These are phyloP conservation scores for Carduelis carduelis DNA, from an alignment of 2,797 vertebrate species.

Conservation along the genomic window DNA sequence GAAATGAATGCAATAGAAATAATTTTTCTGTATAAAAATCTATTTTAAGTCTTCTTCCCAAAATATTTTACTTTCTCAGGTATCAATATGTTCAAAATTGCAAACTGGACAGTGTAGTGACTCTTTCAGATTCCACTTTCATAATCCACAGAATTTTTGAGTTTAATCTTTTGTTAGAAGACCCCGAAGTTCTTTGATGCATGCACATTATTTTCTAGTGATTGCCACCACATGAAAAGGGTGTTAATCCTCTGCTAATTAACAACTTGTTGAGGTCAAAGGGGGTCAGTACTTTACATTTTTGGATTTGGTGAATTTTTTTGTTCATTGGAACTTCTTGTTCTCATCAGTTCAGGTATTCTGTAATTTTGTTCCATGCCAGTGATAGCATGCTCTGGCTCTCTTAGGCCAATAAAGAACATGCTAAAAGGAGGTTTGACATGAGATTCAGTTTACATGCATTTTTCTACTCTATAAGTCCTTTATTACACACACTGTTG, in stretches of 20 bases:
- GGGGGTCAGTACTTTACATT: not conserved
- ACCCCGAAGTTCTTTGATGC: not conserved
- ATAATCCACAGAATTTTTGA: not conserved
- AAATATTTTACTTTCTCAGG: not conserved
- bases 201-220: slow-evolving; percentile 38
- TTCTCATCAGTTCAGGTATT: not conserved
- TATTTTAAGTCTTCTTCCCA: not conserved
- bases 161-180: slow-evolving; percentile 14
- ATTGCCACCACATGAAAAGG: slow-evolving; percentile 8
- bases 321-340: not conserved
- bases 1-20: not conserved
- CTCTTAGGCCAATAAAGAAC: not conserved
- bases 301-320: slow-evolving; percentile 45
- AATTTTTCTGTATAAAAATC: not conserved
- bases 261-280: slow-evolving; percentile 10
- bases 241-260: slow-evolving; percentile 58
- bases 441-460: not conserved
- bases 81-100: not conserved
- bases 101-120: not conserved
- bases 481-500: not conserved
- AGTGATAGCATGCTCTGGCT: not conserved
- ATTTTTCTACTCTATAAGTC: not conserved
- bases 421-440: not conserved
- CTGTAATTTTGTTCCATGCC: not conserved
- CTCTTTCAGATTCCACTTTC: not conserved